These are phyloP conservation scores for Paramuricea clavata DNA, from an alignment of 92 coral and sea anemone genomes.

Conservation along the genomic window DNA sequence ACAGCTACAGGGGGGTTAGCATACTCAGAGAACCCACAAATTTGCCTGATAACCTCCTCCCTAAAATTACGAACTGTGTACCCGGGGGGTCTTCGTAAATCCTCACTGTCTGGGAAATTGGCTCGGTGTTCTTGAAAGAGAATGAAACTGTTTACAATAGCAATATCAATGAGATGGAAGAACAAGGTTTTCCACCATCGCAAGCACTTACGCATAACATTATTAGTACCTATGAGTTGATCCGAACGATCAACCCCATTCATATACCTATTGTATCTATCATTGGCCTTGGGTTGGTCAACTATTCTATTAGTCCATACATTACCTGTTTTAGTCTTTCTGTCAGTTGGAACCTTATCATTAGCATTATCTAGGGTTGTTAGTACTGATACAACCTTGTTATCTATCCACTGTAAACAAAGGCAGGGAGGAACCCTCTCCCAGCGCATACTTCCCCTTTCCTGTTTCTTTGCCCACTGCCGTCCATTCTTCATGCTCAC, in stretches of 20 bases:
- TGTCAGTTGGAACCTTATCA: background rate
- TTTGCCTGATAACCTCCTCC: conserved; percentile 67
- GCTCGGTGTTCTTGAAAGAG: conserved; percentile 65
- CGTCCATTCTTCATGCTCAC: conserved; percentile 64
- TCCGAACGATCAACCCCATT: conserved; percentile 72
- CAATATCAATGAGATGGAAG: conserved; percentile 71
- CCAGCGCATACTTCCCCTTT: conserved; percentile 70
- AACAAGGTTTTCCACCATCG: conserved; percentile 77
- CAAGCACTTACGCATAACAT: conserved; percentile 55
- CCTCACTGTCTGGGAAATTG: conserved; percentile 42
- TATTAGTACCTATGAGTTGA: conserved; percentile 64
- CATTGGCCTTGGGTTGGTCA: background rate
- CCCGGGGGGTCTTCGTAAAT: conserved; percentile 32
- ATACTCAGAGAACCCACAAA: conserved; percentile 62
- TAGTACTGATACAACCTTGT: background rate
- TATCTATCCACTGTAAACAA: conserved; percentile 62
- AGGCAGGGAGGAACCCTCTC: conserved; percentile 44
- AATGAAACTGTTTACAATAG: conserved; percentile 60
- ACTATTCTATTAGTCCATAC: background rate
- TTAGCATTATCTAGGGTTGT: conserved; percentile 1
- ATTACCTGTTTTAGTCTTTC: background rate
- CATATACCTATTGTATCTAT: background rate
- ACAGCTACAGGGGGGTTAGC: conserved; percentile 34
- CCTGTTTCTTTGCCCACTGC: conserved; percentile 68
- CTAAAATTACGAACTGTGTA: conserved; percentile 60